Percentiles rank a stretch among this genome's conserved stretches.
These are phyloP conservation scores for Lampris megalopsis DNA, from an alignment of 2,113 vertebrate species.

Conservation along the genomic window DNA sequence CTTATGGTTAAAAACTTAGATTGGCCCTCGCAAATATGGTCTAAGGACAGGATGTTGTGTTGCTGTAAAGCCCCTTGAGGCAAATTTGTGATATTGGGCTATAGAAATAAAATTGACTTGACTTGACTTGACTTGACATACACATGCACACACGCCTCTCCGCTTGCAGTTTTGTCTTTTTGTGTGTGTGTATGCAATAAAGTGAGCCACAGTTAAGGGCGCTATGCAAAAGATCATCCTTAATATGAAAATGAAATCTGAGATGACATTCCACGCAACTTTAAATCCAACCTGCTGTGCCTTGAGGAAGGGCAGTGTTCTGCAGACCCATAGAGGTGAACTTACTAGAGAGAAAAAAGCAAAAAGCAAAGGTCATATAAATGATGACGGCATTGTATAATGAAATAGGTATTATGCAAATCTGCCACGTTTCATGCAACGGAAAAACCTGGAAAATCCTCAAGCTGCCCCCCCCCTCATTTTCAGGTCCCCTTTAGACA, in stretches of 20 bases:
- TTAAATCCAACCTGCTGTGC: constrained; percentile 59
- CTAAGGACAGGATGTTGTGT: too few species aligned
- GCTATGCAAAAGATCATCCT: constrained; percentile 46
- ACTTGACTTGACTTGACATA: too few species aligned
- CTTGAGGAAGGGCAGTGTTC: constrained; percentile 60
- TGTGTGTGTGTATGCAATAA: neutral
- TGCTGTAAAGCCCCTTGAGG: too few species aligned
- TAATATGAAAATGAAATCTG: constrained; percentile 69
- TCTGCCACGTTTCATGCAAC: constrained; percentile 44
- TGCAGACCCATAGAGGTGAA: constrained; percentile 59
- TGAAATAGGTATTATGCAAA: constrained; percentile 58
- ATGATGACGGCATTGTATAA: constrained; percentile 35
- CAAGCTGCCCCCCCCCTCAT: neutral
- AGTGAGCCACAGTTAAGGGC: constrained; percentile 28
- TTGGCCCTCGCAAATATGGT: too few species aligned
- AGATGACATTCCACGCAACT: constrained; percentile 68
- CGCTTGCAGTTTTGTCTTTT: too few species aligned
- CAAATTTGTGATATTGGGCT: too few species aligned
- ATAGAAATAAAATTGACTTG: too few species aligned
- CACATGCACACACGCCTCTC: too few species aligned
- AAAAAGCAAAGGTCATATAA: constrained; percentile 57
- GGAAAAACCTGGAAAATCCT: constrained; percentile 20
- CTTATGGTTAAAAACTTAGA: too few species aligned
- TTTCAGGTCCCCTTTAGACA: constrained; percentile 40
- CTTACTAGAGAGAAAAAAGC: constrained; percentile 29